These are phyloP conservation scores for Ciconia boyciana DNA, from an alignment of 2,113 vertebrate genomes.

Conservation along the genomic window DNA sequence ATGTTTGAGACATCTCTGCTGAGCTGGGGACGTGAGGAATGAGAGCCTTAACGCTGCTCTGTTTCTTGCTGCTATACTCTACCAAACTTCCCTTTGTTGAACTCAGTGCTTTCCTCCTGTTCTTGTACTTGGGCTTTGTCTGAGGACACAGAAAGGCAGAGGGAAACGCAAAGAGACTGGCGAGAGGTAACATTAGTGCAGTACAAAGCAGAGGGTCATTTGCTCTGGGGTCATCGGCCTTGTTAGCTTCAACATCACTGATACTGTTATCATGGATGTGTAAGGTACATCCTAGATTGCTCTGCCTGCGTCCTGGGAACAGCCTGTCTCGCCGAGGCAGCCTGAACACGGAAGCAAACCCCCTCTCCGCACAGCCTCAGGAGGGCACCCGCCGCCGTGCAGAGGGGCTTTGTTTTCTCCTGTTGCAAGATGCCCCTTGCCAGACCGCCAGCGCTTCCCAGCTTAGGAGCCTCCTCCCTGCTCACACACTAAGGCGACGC, in stretches of 20 bases:
- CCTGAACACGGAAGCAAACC: not conserved
- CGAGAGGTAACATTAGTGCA: not conserved
- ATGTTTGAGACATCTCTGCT: not conserved
- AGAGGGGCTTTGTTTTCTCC: not conserved
- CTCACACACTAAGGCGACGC: accelerated
- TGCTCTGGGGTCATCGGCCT: not conserved
- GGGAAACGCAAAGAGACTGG: not conserved
- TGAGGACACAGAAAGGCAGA: not conserved
- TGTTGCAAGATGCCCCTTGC: too few relatives aligned
- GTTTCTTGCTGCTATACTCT: not conserved
- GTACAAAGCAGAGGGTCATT: not conserved
- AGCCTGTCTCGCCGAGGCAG: not conserved
- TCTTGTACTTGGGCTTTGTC: not conserved
- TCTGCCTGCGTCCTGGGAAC: not conserved
- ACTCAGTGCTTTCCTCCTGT: not conserved
- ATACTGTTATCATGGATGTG: not conserved
- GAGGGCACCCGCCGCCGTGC: not conserved
- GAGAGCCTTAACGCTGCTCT: not conserved
- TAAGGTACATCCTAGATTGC: not conserved
- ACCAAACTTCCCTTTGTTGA: not conserved
- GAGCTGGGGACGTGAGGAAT: not conserved
- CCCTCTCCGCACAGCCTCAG: not conserved
- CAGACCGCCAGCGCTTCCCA: not conserved
- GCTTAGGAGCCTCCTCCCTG: not conserved
- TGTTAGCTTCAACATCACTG: not conserved